Base-by-base conservation (phyloP, 2,797 vertebrate genomes). In the Enteromius unitaeniatus region DNA sequence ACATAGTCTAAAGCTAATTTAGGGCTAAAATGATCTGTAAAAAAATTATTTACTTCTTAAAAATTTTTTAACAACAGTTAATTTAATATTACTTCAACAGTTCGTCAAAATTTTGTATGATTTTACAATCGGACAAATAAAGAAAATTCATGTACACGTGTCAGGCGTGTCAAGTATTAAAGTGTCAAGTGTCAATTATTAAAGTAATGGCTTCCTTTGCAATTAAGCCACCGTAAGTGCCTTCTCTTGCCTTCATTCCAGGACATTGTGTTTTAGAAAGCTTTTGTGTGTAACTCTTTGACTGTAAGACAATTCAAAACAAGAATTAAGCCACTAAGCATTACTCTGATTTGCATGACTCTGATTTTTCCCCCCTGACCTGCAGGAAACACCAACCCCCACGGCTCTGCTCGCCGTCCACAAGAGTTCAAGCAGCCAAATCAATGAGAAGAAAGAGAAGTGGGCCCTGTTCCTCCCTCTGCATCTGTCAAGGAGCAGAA, bases 401-500 rank as follows among this genome's bases (percentile, higher is more conserved):
- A 89, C 89, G 86, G 84, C 89, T 84, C 80, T 81, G 53, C 68
- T 90, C 88, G 86, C 86, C 84, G 85, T 94, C 93, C 91, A 93
- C 88, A 84, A 93, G 93, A 92, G 92, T 92, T 93, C 92, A 88
- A 93, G 92, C 93, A 94, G 92, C 92, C 92, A 92, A 95, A 95
- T 95, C 94, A 95, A 95, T 95, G 91, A 92, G 93, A 93, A 94
- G 93, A 95, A 95, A 94, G 93, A 92, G 86, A 91, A 94, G 92
- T 91, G 92, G 89, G 89, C 84, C 84, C 90, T 88, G 93, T 91
- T 91, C 94, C 92, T 94, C 93, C 93, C 93, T 91, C 92, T 94
- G 93, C 94, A 95, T 95, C 95, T 95, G 95, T 94, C 92, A 92
- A 93, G 92, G 91, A 94, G 93, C 90, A 90, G 88, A 88, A 91